Evolutionary conservation across 2,797 vertebrate genomes (phyloP).

Genomic region (Typhlichthys eigenmanni): DNA sequence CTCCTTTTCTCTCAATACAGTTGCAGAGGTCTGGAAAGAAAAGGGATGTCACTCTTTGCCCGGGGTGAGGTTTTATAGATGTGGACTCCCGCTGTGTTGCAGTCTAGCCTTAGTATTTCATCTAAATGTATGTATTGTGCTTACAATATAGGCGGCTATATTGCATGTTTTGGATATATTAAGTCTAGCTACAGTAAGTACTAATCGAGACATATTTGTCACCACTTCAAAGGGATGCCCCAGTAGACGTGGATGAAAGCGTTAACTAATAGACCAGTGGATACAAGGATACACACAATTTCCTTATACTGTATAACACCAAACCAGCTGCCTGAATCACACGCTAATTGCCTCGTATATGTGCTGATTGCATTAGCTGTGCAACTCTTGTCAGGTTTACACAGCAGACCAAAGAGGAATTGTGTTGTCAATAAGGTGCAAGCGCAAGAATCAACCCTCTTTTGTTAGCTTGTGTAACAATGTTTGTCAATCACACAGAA

Average conservation of each 20-base stretch:
- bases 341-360: constrained; percentile 49
- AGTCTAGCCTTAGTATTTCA: constrained; percentile 14
- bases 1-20: neutral
- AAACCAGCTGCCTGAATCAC: constrained; percentile 32
- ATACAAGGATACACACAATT: constrained; percentile 44
- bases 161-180: neutral
- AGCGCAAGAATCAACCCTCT: constrained; percentile 55
- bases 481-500: constrained; percentile 60
- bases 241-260: constrained; percentile 30
- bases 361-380: constrained; percentile 57
- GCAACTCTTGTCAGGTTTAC: constrained; percentile 16
- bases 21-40: constrained; percentile 19
- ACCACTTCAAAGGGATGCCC: constrained; percentile 32
- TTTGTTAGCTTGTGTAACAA: constrained; percentile 54
- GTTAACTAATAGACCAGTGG: constrained; percentile 30
- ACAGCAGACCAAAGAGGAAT: constrained; percentile 47
- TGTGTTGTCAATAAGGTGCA: constrained; percentile 61
- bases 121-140: constrained; percentile 3
- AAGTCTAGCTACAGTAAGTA: neutral
- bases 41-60: constrained; percentile 7
- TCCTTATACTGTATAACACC: constrained; percentile 49
- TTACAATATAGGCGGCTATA: neutral
- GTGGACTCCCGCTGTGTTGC: constrained; percentile 25
- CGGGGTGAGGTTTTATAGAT: constrained; percentile 7
- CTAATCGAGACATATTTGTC: constrained; percentile 31